Base-by-base conservation (phyloP, 2,797 vertebrate species). In the Gymnoscopelus braueri region DNA sequence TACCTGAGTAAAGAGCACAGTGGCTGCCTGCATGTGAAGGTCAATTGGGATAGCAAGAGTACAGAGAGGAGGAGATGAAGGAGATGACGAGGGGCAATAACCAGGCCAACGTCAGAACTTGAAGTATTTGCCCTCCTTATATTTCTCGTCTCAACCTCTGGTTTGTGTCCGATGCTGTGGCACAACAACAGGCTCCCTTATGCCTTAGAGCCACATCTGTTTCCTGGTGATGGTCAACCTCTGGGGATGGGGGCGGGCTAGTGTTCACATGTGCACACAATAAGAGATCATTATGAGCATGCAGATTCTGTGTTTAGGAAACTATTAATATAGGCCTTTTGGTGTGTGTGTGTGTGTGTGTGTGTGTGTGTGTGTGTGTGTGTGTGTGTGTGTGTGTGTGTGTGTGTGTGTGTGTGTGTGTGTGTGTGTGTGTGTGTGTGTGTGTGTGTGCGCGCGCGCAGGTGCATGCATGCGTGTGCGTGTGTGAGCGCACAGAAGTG, bases 341-440 rank as follows among this genome's bases (percentile, higher is more conserved):
- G 19, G 47, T 19, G 19, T 52, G 47, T 58, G 49, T 50, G 29
- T 26, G 19, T 60, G 66, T 54, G 52, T 66, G 63, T 39, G 24
- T 53, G 32, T 48, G 39, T 65, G 51, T 58, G 65, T 58, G 3
- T 50, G 3, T 29, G 24, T 61, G 19, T 69, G 58, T 60, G 49
- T 52, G 66, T 53, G 57, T 55, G 53, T 57, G 65, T 52, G 49
- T 60, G 58, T 68, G 66, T 52, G 11, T 60, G 7, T 53, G 15
- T 68, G 29, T 68, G 48, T 60, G 57, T 60, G 55, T 35, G 55
- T 32, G 44, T 12, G 44, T 15, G 9, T 29, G 13, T n/a, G 23
- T 50, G 24, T 5, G 13, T 32, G 39, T 47, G 15, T 15, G 35
- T 15, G 55, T 62, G 1, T 2, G 4, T 50, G 54, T 65, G 53